Evolutionary conservation across 2,113 vertebrate species (phyloP).

Genomic region (Gymnarchus niloticus): DNA sequence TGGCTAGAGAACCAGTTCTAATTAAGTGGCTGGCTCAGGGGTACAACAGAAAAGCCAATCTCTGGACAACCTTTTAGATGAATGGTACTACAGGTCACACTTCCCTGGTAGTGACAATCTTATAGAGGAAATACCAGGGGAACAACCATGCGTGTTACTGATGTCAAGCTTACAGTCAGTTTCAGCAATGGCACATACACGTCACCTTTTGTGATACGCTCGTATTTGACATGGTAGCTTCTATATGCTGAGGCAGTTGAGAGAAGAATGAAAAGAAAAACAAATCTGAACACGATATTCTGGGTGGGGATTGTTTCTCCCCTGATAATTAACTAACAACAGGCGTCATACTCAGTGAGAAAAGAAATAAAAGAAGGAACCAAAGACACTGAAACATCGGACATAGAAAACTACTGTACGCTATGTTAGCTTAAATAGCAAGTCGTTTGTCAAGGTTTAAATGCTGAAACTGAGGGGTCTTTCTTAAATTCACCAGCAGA

Average conservation of each 20-base stretch:
- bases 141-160: neutral
- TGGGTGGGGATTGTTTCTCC: too few relatives aligned
- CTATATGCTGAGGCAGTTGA: neutral
- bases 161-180: neutral
- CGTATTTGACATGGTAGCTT: neutral
- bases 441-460: too few relatives aligned
- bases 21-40: neutral
- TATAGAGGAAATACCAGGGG: neutral
- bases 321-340: too few relatives aligned
- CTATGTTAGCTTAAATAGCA: too few relatives aligned
- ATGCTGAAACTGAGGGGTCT: neutral
- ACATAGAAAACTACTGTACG: too few relatives aligned
- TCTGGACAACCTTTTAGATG: neutral
- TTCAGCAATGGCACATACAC: neutral
- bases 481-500: neutral
- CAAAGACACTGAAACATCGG: too few relatives aligned
- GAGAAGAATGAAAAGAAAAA: neutral
- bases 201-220: neutral
- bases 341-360: too few relatives aligned
- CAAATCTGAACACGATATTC: too few relatives aligned
- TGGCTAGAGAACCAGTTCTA: neutral
- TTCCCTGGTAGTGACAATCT: neutral
- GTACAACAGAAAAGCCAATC: neutral
- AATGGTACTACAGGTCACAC: neutral
- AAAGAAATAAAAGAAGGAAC: too few relatives aligned